A percentile compares a stretch with the other conserved stretches of the same genome.
These are phyloP conservation scores for Aldabrachelys gigantea DNA, from an alignment of 2,113 vertebrate species.

Conservation along the genomic window DNA sequence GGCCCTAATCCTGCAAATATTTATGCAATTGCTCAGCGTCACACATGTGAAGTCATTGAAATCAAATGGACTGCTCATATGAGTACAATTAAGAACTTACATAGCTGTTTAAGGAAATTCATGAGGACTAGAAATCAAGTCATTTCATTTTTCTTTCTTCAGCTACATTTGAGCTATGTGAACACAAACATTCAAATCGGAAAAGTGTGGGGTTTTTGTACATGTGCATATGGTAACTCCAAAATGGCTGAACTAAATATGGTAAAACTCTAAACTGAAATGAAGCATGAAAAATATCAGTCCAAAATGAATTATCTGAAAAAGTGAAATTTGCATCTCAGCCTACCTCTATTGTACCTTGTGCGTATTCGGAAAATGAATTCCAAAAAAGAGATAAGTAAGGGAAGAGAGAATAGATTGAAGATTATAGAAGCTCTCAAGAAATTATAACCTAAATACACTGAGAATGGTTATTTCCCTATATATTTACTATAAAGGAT, in stretches of 20 bases:
- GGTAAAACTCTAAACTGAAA: not conserved
- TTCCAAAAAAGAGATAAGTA: not conserved
- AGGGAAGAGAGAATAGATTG: not conserved
- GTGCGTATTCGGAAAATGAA: no score
- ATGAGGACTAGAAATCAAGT: not conserved
- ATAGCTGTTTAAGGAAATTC: not conserved
- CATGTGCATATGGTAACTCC: rapidly evolving
- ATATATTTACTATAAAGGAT: not conserved
- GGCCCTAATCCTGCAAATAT: not conserved
- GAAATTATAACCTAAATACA: not conserved
- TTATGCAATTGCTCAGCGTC: not conserved
- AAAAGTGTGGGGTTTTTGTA: not conserved
- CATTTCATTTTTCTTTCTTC: not conserved
- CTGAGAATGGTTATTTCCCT: not conserved
- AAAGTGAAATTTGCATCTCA: not conserved
- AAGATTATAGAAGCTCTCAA: not conserved
- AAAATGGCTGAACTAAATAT: no score
- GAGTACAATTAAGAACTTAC: not conserved
- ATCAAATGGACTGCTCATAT: not conserved
- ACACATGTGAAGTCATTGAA: not conserved
- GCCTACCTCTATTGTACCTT: no score
- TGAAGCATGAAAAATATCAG: not conserved
- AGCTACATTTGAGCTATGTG: not conserved
- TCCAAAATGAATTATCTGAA: not conserved
- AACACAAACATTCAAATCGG: not conserved